Evolutionary conservation across 2,113 vertebrate species (phyloP).

Genomic region (Cephalopholis sonnerati): DNA sequence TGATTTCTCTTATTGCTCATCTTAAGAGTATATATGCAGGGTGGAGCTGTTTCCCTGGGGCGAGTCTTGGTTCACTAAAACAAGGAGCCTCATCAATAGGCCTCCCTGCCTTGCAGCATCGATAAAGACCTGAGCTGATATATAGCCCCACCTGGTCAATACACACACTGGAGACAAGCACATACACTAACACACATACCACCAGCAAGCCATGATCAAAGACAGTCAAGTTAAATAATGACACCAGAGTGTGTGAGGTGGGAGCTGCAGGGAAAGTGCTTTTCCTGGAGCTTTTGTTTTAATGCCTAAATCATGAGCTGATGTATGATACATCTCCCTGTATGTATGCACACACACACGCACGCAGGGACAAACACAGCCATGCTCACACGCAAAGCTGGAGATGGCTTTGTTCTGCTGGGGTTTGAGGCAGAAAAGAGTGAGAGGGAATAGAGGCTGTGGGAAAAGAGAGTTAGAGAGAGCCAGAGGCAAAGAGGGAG

Average conservation of each 20-base stretch:
- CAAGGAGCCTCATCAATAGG: constrained; percentile 49
- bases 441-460: constrained; percentile 14
- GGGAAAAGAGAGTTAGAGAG: constrained; percentile 39
- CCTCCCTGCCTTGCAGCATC: constrained; percentile 45
- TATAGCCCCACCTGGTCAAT: constrained; percentile 43
- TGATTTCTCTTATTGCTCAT: constrained; percentile 28
- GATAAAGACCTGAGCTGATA: constrained; percentile 53
- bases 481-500: constrained; percentile 30
- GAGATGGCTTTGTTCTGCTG: constrained; percentile 38
- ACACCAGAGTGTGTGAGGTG: constrained; percentile 40
- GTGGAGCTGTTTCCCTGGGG: constrained; percentile 33
- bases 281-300: constrained; percentile 75
- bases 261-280: constrained; percentile 60
- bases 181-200: constrained; percentile 23
- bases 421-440: constrained; percentile 43
- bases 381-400: background rate
- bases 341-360: background rate
- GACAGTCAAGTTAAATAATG: constrained; percentile 52
- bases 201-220: constrained; percentile 30
- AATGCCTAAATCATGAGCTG: constrained; percentile 75
- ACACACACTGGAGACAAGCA: constrained; percentile 31
- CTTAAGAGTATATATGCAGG: constrained; percentile 25
- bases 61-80: constrained; percentile 50
- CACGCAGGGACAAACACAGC: background rate
- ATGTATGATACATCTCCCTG: constrained; percentile 65